phyloP scores from a whole-genome alignment of 2,113 vertebrate species.

The Chroicocephalus ridibundus region DNA sequence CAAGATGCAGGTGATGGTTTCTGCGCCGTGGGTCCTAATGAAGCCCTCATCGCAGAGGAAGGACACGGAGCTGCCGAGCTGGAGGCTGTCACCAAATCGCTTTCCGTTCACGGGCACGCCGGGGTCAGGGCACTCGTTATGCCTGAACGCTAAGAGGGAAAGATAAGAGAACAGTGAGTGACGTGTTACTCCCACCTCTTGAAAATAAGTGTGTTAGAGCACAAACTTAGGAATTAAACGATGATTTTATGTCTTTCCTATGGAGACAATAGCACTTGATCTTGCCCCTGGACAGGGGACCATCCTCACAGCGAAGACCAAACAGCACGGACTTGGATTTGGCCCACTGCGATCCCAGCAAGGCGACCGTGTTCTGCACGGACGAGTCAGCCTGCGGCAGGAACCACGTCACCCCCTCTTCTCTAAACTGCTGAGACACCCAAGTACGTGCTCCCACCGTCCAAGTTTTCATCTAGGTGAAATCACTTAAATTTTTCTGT shows the following conservation, averaged over 20 bases:
- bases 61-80: conserved; percentile 95
- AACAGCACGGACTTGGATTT: not conserved
- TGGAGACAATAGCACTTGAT: rapidly evolving
- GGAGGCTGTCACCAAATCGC: conserved; percentile 93
- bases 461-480: not conserved
- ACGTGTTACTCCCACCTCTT: not conserved
- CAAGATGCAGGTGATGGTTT: conserved; percentile 92
- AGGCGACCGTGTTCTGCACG: not conserved
- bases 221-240: not conserved
- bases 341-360: not conserved
- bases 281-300: not conserved
- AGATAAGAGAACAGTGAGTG: not conserved
- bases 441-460: rapidly evolving
- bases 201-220: rapidly evolving
- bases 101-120: conserved; percentile 95
- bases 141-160: conserved; percentile 84
- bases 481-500: not conserved
- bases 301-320: not conserved
- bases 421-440: not conserved
- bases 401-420: not conserved
- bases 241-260: not conserved
- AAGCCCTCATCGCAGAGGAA: conserved; percentile 97
- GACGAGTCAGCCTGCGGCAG: not conserved
- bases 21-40: conserved; percentile 91
- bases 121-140: conserved; percentile 95